Evolutionary conservation across 2,113 vertebrate genomes (phyloP).

Genomic region (Sebastes fasciatus): DNA sequence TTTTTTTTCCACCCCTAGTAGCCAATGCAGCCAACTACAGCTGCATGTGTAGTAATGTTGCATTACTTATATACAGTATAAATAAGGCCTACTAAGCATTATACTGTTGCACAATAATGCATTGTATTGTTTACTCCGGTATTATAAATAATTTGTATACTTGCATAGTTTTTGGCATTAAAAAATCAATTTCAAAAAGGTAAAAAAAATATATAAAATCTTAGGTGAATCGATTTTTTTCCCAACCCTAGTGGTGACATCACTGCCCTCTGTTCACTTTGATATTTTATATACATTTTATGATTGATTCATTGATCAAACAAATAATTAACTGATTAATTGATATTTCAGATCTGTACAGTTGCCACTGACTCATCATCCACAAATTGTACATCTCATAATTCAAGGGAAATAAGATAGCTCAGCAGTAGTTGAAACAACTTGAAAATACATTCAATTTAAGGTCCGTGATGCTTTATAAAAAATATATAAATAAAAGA

Average conservation of each 20-base stretch:
- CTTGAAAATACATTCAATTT: conserved; percentile 28
- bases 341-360: neutral
- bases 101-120: too few relatives aligned
- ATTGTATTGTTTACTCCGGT: too few relatives aligned
- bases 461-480: conserved; percentile 29
- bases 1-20: too few relatives aligned
- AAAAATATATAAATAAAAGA: conserved; percentile 28
- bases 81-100: too few relatives aligned
- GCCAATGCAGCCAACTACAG: too few relatives aligned
- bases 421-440: conserved; percentile 10
- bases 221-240: too few relatives aligned
- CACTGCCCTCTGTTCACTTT: neutral
- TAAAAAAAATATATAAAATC: too few relatives aligned
- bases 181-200: too few relatives aligned
- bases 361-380: neutral
- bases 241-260: neutral
- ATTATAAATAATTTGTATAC: too few relatives aligned
- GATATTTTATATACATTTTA: neutral
- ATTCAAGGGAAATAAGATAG: neutral
- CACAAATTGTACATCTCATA: neutral
- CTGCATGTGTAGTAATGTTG: too few relatives aligned
- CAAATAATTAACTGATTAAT: neutral
- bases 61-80: too few relatives aligned
- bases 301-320: neutral
- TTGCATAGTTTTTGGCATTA: too few relatives aligned